Evolutionary conservation across 2,113 vertebrate genomes (phyloP).

Genomic region (Oryzias melastigma): DNA sequence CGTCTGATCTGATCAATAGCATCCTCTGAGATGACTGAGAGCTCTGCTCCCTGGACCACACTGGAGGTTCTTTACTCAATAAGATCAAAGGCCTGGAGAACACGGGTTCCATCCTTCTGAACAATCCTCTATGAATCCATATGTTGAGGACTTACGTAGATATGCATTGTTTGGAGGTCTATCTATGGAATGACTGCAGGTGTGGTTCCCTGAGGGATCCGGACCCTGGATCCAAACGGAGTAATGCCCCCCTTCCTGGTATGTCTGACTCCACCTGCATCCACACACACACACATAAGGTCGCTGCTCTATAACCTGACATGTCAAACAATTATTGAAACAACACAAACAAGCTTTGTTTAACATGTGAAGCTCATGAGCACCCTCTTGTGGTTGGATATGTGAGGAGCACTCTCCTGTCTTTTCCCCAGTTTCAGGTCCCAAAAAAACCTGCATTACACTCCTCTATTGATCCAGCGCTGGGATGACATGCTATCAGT

Average conservation of each 20-base stretch:
- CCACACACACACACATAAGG: slow-evolving; percentile 2
- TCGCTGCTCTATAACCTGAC: slow-evolving; percentile 9
- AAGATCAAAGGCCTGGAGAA: slow-evolving; percentile 65
- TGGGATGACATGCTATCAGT: slow-evolving; percentile 76
- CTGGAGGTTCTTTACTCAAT: slow-evolving; percentile 57
- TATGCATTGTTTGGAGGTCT: slow-evolving; percentile 56
- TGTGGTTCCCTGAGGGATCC: slow-evolving; percentile 17
- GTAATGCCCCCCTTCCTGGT: slow-evolving; percentile 76
- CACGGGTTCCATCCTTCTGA: too few relatives aligned
- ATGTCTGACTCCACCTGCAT: slow-evolving; percentile 71
- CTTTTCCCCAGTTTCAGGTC: slow-evolving; percentile 49
- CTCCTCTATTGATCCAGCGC: slow-evolving; percentile 69
- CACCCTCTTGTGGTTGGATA: slow-evolving; percentile 64
- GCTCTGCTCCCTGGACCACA: slow-evolving; percentile 45
- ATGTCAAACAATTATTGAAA: too few relatives aligned
- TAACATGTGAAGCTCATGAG: slow-evolving; percentile 41
- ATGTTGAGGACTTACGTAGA: slow-evolving; percentile 66
- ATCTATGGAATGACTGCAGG: slow-evolving; percentile 58
- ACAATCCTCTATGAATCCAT: too few relatives aligned
- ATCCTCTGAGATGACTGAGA: slow-evolving; percentile 62
- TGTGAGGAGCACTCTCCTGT: slow-evolving; percentile 3
- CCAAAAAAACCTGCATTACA: slow-evolving; percentile 65
- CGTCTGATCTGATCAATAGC: slow-evolving; percentile 76
- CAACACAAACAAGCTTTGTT: background rate
- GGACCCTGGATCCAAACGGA: slow-evolving; percentile 63